Evolutionary conservation across 2,888 invertebrate species (phyloP).

Genomic region (Resseliella maxima): DNA sequence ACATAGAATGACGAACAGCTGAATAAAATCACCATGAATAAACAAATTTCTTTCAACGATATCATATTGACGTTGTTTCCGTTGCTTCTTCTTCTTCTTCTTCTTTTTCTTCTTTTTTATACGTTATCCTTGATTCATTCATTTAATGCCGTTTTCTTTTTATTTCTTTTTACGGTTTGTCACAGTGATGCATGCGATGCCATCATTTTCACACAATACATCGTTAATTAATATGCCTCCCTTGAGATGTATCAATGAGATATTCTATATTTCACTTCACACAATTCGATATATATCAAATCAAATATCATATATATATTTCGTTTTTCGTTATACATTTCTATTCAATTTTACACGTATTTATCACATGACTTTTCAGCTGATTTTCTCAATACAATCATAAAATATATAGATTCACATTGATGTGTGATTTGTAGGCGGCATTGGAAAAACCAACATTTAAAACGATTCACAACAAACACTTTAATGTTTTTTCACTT

Average conservation of each 20-base stretch:
- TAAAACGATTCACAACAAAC: not conserved
- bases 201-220: not conserved
- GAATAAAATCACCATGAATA: conserved; percentile 34
- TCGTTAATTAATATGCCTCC: conserved; percentile 31
- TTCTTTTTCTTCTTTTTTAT: not conserved
- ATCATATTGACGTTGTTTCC: conserved; percentile 16
- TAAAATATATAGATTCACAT: not conserved
- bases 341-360: not conserved
- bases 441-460: not conserved
- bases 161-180: not conserved
- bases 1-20: not conserved
- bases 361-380: conserved; percentile 47
- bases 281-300: conserved; percentile 37
- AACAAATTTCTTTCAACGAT: conserved; percentile 41
- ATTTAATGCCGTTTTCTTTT: not conserved
- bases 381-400: not conserved
- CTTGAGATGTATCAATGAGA: not conserved
- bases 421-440: conserved; percentile 32
- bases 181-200: not conserved
- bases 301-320: not conserved
- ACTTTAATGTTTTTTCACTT: not conserved
- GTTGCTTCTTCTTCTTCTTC: not conserved
- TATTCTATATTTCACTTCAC: not conserved
- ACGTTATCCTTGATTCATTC: not conserved
- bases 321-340: not conserved